These are phyloP conservation scores for Podarcis raffonei DNA, from an alignment of 2,113 vertebrate genomes.

Conservation along the genomic window DNA sequence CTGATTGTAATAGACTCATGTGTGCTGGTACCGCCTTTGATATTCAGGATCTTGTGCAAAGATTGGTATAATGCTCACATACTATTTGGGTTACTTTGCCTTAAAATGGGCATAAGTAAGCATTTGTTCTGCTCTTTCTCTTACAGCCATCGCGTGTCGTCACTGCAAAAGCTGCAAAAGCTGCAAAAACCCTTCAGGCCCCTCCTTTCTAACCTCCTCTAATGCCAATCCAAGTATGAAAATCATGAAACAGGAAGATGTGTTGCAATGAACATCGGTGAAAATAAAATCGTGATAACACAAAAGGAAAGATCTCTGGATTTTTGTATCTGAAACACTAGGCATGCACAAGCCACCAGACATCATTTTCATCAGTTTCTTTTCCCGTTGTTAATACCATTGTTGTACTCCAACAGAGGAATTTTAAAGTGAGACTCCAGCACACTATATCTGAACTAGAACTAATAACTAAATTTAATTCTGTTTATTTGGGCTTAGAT, in stretches of 20 bases:
- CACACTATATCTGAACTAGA: too few relatives aligned
- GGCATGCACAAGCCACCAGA: neutral
- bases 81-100: neutral
- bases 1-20: neutral
- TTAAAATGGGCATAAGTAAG: neutral
- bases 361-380: neutral
- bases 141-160: slow-evolving; percentile 13
- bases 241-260: neutral
- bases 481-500: too few relatives aligned
- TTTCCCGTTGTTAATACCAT: too few relatives aligned
- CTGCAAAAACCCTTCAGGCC: neutral
- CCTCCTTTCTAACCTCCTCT: slow-evolving; percentile 26
- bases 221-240: neutral
- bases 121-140: slow-evolving; percentile 20
- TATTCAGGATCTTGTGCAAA: neutral
- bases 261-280: neutral
- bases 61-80: neutral
- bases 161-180: too few relatives aligned
- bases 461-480: too few relatives aligned
- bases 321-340: neutral
- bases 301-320: neutral
- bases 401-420: too few relatives aligned
- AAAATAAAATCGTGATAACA: neutral
- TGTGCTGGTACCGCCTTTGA: neutral
- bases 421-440: too few relatives aligned